A percentile compares a stretch with the other conserved stretches of the same genome.
Evolutionary conservation across 2,113 vertebrate species (phyloP).

Genomic region (Lophotis ruficrista): DNA sequence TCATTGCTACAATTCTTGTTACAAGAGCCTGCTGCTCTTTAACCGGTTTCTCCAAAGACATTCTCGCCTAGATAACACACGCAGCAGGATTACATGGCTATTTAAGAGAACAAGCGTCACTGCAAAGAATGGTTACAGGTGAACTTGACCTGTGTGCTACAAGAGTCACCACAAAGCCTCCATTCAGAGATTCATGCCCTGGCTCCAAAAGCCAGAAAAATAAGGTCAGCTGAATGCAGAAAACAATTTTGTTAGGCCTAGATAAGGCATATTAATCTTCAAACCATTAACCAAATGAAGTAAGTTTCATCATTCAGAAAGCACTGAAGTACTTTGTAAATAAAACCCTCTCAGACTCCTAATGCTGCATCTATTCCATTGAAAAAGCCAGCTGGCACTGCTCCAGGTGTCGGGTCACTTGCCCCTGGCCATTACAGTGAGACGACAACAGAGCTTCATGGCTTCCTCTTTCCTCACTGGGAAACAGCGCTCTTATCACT

Average conservation of each 20-base stretch:
- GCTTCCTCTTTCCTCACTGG: not conserved
- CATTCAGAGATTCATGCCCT: not conserved
- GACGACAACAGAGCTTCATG: not conserved
- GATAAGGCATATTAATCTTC: not conserved
- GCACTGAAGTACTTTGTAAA: not conserved
- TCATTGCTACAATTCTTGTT: not conserved
- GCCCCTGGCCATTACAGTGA: not conserved
- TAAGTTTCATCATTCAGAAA: not conserved
- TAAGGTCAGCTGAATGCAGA: not conserved
- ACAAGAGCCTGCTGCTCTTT: not conserved
- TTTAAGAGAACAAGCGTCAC: not conserved
- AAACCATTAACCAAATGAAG: not conserved
- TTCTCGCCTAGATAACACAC: not conserved
- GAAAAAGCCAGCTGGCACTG: not conserved
- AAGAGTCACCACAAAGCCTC: slow-evolving; percentile 21
- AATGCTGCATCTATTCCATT: not conserved
- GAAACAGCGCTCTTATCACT: not conserved
- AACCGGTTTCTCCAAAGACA: not conserved
- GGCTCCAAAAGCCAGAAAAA: not conserved
- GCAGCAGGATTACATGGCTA: not conserved
- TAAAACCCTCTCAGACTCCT: not conserved
- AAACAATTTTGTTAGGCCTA: not conserved
- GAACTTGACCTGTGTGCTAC: not conserved
- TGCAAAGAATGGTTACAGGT: not conserved
- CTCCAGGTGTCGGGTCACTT: not conserved